phyloP scores from a whole-genome alignment of 2,113 vertebrate genomes.

The Microcebus ravelobensis region DNA sequence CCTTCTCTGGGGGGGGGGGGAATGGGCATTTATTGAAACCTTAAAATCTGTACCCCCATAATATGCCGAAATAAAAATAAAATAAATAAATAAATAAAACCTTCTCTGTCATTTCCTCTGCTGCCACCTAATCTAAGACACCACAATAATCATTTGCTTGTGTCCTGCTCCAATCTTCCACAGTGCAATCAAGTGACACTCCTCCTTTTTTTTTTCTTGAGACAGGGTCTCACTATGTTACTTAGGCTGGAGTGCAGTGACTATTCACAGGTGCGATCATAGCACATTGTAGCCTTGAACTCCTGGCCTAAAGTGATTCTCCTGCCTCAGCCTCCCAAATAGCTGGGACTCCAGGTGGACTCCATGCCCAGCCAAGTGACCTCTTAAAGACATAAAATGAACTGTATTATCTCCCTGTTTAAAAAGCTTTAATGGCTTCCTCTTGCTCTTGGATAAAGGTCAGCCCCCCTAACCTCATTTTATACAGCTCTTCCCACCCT shows the following conservation, averaged over 20 bases:
- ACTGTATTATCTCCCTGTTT: not conserved
- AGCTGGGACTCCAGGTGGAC: not conserved
- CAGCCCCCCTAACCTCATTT: not conserved
- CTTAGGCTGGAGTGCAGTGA: not conserved
- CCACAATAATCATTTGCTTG: not conserved
- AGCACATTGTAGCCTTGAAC: not conserved
- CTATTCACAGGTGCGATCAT: not conserved
- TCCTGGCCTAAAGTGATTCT: not conserved
- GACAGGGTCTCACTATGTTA: not conserved
- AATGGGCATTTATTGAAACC: too few relatives aligned
- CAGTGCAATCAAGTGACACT: not conserved
- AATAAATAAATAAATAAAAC: not conserved
- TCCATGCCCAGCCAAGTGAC: not conserved
- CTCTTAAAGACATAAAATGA: not conserved
- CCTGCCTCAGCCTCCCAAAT: not conserved
- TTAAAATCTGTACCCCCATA: too few relatives aligned
- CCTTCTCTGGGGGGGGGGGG: not conserved
- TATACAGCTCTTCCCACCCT: not conserved
- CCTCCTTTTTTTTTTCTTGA: not conserved
- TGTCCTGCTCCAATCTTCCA: not conserved
- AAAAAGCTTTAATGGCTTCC: not conserved
- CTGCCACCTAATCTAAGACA: not conserved
- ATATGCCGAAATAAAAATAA: too few relatives aligned
- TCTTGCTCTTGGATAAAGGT: not conserved
- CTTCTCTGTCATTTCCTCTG: not conserved